A percentile compares a stretch with the other conserved stretches of the same genome.
phyloP scores from a whole-genome alignment of 2,797 vertebrate genomes.

The Lepidocolaptes lacrymiger region DNA sequence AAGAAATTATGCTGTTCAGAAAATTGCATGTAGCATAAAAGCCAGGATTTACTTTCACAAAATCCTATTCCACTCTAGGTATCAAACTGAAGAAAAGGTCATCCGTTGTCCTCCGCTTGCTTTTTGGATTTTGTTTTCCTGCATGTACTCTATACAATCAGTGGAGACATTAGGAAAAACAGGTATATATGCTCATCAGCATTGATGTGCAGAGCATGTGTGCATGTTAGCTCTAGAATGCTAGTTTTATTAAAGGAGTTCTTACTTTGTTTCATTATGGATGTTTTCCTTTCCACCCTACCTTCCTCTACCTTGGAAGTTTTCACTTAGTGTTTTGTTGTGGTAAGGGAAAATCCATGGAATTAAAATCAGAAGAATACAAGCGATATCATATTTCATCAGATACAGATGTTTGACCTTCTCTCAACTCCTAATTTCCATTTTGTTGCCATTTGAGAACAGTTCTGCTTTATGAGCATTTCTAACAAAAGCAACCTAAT shows the following conservation, averaged over 20 bases:
- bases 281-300: background rate
- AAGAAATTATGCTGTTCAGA: background rate
- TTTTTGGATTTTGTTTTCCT: background rate
- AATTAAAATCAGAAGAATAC: background rate
- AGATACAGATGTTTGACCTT: background rate
- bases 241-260: background rate
- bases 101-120: background rate
- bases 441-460: background rate
- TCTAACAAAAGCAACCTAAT: background rate
- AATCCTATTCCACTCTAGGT: background rate
- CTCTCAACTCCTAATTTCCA: background rate
- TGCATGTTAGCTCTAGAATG: background rate
- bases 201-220: background rate
- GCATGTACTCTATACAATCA: background rate
- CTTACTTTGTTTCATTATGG: background rate
- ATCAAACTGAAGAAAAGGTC: background rate
- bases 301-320: background rate
- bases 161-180: background rate
- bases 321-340: background rate
- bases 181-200: background rate
- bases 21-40: background rate
- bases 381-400: background rate
- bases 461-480: background rate
- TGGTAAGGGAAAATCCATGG: background rate
- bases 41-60: background rate